Evolutionary conservation across 2,113 vertebrate genomes (phyloP), one percentile per base, ranked within the genome.

Genomic region (Petroica traversi): DNA sequence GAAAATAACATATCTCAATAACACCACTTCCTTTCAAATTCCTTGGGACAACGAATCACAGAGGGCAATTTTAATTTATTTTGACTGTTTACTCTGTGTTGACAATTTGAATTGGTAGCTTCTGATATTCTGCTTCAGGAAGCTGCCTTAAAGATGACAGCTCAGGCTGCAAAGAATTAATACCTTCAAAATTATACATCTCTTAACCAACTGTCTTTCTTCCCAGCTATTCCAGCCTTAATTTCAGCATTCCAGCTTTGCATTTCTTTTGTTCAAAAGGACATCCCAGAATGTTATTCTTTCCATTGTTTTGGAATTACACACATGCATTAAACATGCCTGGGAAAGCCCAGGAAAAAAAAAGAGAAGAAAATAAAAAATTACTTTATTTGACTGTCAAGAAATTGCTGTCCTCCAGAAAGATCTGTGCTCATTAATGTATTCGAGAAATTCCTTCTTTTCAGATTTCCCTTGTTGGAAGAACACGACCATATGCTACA

Each of bases 281-380:
- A 94, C 81, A 95, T 59, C 69, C 77, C 78, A 84, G 59, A 94
- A 82, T 81, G 88, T 92, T 97, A 92, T 95, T 97, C 88, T 86
- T 84, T 49, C 82, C 79, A 89, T 91, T 96, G 76, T 96, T 95
- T 92, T 79, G 40, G 43, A 91, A 85, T 71, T 94, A 89, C 75
- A 86, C 49, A 92, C 79, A 74, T 40, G n/a, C 43, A 95, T 73
- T 40, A 92, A 59, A 75, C 45, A 26, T 26, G 61, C 58, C 72
- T 85, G 36, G 57, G 38, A 67, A 92, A 96, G 69, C 67, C 77
- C 88, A 95, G 68, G 80, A 85, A 96, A 85, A 96, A 96, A 80
- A 59, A 46, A 10, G 40, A 75, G 19, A 26, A 19, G 29, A 80
- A 76, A 89, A 43, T 22, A 52, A 58, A 88, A 79, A n/a, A n/a